Evolutionary conservation across 2,797 vertebrate species (phyloP), one percentile per base, ranked within the genome.

Genomic region (Lithobates pipiens): DNA sequence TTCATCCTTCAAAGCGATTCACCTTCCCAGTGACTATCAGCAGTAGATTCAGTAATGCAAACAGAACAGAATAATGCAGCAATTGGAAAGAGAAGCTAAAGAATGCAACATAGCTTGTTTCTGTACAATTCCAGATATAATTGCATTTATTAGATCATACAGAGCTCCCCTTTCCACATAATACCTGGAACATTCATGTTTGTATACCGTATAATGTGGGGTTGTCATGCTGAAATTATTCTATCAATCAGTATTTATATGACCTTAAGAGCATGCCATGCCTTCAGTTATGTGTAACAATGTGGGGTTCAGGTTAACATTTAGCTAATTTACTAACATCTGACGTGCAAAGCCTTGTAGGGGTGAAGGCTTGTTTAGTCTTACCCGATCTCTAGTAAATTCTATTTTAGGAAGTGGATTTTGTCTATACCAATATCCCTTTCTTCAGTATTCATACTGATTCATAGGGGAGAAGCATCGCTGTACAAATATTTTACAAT

Each of bases 1-100:
- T 71, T 91, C 77, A 82, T 83, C 75, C 76, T 82, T 87, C 29
- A 57, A 74, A 76, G 75, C 75, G 86, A 88, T 84, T 80, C 70
- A 83, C 27, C 74, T 82, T 71, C 63, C 36, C 71, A 73, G 32
- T 77, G 65, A 77, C 75, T 76, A 83, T 85, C 87, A 80, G 78
- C 88, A 89, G 76, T 6, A 74, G 72, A 25, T 23, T 54, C 65
- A 88, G 76, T 65, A 86, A 29, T 77, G 85, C 16, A 61, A 71
- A 18, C 10, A 89, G 36, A 80, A 39, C 69, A 39, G 68, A 73
- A 72, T 72, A 81, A 34, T 42, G 34, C 50, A 63, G 16, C 11
- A 34, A 72, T 42, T 72, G 13, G n/a, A 13, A 57, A 25, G 50
- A 25, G 50, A 71, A 36, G 10, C 29, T n/a, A 16, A 57, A 72